Evolutionary conservation across 2,797 vertebrate species (phyloP), one percentile per base, ranked within the genome.

Genomic region (Cirrhinus molitorella): DNA sequence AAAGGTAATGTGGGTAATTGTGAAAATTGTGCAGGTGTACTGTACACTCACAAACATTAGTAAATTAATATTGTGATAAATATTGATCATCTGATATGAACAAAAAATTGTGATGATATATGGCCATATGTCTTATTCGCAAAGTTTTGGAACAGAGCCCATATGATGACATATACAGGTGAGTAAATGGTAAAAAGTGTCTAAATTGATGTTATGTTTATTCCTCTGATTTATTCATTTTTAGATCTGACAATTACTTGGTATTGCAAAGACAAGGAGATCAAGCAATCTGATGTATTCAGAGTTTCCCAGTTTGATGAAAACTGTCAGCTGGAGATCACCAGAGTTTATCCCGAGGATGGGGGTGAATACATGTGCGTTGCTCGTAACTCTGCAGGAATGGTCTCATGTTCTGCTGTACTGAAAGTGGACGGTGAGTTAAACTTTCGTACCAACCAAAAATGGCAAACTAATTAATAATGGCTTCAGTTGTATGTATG

Each of bases 301-400:
- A 95, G 95, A 93, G 98, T 99, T 95, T 98, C 97, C 86, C 98
- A 98, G 70, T 99, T 98, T 91, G 98, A 98, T 86, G 97, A 99
- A 90, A 97, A 95, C 91, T 99, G 96, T 86, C 97, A 97, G 87
- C 92, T 99, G 87, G 98, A 99, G 93, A 96, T 99, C 88, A 95
- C 96, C 85, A 96, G 96, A 90, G 97, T 97, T 79, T 99, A 96
- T 88, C 91, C 95, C 1, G 98, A 99, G 87, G 98, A 99, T 74
- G 96, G 97, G 92, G 98, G 97, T 59, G 91, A 94, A 78, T 99
- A 98, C 77, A 96, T 94, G 57, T 99, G 97, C 85, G 93, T 96
- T 75, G 98, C 97, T 72, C 96, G 93, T 28, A 99, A 99, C 92
- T 89, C 90, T 23, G 92, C 95, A 3, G 98, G 98, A 80, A 96